phyloP scores from a whole-genome alignment of 2,888 invertebrate species.

The Drosophila rellima region DNA sequence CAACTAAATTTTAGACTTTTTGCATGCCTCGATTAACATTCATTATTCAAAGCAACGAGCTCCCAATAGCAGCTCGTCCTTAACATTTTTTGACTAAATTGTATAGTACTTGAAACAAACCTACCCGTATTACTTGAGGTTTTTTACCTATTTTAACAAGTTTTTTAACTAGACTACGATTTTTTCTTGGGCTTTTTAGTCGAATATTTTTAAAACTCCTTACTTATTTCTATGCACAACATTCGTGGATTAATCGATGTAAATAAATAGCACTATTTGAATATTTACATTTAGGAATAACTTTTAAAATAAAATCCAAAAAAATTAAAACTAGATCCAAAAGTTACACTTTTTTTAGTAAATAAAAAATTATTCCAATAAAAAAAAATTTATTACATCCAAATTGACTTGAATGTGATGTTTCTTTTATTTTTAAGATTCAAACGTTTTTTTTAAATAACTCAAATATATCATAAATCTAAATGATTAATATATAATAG shows the following conservation, averaged over 20 bases:
- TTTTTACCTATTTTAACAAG: constrained; percentile 43
- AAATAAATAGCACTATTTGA: neutral
- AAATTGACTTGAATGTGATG: neutral
- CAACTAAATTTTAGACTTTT: constrained; percentile 59
- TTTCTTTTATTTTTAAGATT: neutral
- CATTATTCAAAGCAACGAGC: constrained; percentile 49
- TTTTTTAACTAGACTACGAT: constrained; percentile 41
- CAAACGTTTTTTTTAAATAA: neutral
- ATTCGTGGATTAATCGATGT: constrained; percentile 27
- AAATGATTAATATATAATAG: neutral
- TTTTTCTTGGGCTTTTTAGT: constrained; percentile 40
- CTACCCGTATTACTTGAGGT: constrained; percentile 50
- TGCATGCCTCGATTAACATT: constrained; percentile 70
- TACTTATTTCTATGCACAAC: constrained; percentile 30
- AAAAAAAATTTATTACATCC: neutral
- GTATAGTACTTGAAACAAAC: constrained; percentile 39
- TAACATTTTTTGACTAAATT: constrained; percentile 45
- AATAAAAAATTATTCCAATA: neutral
- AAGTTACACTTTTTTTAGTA: too few relatives aligned
- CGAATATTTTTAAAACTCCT: constrained; percentile 17
- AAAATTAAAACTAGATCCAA: too few relatives aligned
- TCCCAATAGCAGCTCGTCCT: constrained; percentile 22
- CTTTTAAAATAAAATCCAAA: neutral
- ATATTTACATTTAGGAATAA: neutral
- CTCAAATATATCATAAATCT: neutral